Evolutionary conservation across 2,113 vertebrate genomes (phyloP).

Genomic region (Dicentrarchus labrax): DNA sequence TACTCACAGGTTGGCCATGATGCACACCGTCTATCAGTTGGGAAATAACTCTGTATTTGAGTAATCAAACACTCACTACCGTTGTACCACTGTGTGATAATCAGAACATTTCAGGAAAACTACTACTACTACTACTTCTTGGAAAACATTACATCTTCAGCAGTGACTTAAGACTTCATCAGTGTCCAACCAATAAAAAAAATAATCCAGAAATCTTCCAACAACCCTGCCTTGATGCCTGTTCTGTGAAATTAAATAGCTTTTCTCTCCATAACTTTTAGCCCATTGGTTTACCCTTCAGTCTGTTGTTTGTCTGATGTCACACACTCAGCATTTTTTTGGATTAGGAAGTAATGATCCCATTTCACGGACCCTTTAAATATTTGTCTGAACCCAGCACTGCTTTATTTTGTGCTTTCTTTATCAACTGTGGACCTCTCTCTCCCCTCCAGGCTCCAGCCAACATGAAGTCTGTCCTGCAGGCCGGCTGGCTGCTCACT

Average conservation of each 20-base stretch:
- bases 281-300: no score
- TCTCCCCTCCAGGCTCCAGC: slow-evolving; percentile 87
- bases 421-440: neutral
- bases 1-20: slow-evolving; percentile 92
- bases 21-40: neutral
- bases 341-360: neutral
- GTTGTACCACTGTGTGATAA: no score
- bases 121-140: no score
- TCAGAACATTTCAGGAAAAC: neutral
- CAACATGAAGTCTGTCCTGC: slow-evolving; percentile 98
- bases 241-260: neutral
- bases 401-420: neutral
- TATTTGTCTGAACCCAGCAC: neutral
- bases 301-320: no score
- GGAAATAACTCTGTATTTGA: no score
- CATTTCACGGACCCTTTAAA: neutral
- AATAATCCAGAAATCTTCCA: neutral
- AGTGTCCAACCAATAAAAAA: neutral
- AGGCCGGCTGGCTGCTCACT: slow-evolving; percentile 96
- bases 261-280: no score
- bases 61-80: neutral
- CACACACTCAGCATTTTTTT: neutral
- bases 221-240: neutral
- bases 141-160: neutral
- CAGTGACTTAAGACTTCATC: neutral